These are phyloP conservation scores for Uria aalge DNA, from an alignment of 2,113 vertebrate species.

Conservation along the genomic window DNA sequence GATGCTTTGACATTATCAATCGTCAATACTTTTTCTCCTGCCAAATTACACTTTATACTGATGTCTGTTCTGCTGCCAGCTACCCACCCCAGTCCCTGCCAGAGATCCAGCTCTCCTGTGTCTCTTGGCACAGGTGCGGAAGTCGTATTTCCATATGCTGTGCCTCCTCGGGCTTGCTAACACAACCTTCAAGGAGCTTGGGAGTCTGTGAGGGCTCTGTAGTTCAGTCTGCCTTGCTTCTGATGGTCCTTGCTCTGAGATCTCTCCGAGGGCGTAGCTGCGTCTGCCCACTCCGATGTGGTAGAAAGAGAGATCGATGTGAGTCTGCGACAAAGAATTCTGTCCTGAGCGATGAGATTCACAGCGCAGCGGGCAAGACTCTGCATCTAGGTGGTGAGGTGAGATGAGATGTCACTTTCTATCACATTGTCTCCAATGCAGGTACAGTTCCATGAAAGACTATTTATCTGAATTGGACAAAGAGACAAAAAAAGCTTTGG, in stretches of 20 bases:
- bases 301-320: not conserved
- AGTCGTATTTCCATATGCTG: not conserved
- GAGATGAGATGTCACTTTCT: not conserved
- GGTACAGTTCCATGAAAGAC: slow-evolving; percentile 74
- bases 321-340: not conserved
- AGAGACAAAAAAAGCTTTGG: slow-evolving; percentile 69
- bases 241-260: not conserved
- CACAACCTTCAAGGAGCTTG: not conserved
- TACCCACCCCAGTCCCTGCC: not conserved
- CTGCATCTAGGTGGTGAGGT: not conserved
- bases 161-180: not conserved
- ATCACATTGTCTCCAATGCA: not conserved
- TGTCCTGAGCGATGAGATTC: not conserved
- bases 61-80: not conserved
- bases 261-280: fast-evolving
- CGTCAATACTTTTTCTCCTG: not conserved
- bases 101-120: not conserved
- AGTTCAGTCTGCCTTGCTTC: not conserved
- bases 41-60: not conserved
- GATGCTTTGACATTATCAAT: not conserved
- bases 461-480: slow-evolving; percentile 75
- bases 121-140: not conserved
- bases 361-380: fast-evolving
- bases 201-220: not conserved
- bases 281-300: fast-evolving